Percentiles rank a stretch among this genome's conserved stretches.
phyloP scores from a whole-genome alignment of 2,113 vertebrate species.

The Saguinus midas region DNA sequence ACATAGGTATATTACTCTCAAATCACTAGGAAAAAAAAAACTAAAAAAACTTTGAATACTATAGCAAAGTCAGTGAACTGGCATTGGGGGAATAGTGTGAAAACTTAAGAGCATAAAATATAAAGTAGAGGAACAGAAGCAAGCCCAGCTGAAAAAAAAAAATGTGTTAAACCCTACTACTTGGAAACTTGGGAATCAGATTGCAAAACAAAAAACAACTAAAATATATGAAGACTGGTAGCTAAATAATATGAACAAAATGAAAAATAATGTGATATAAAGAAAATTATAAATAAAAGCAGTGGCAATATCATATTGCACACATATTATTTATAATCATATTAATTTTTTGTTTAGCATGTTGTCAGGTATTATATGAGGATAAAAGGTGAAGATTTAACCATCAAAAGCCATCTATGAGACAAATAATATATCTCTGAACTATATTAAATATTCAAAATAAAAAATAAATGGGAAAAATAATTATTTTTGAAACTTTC shows the following conservation, averaged over 20 bases:
- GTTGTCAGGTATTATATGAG: background rate
- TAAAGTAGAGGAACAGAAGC: background rate
- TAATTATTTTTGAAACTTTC: conserved; percentile 25
- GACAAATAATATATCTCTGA: background rate
- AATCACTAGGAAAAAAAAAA: background rate
- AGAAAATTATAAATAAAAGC: background rate
- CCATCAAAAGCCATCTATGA: background rate
- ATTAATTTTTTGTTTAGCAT: background rate
- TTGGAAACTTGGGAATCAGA: background rate
- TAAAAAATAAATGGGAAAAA: conserved; percentile 20
- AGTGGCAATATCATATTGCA: background rate
- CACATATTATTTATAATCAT: background rate
- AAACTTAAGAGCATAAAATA: background rate
- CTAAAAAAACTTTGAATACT: background rate
- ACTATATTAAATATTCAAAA: background rate
- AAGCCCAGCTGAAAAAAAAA: background rate
- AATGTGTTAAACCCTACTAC: background rate
- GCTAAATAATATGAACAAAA: background rate
- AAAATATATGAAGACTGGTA: background rate
- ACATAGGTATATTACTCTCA: background rate
- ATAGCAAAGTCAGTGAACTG: background rate
- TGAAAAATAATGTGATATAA: background rate
- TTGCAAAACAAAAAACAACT: background rate
- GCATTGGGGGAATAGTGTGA: background rate
- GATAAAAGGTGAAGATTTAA: background rate